Percentiles rank a stretch among this genome's conserved stretches.
Conservation (phyloP, 2,113 vertebrate genomes). For the Ptilonorhynchus violaceus region DNA sequence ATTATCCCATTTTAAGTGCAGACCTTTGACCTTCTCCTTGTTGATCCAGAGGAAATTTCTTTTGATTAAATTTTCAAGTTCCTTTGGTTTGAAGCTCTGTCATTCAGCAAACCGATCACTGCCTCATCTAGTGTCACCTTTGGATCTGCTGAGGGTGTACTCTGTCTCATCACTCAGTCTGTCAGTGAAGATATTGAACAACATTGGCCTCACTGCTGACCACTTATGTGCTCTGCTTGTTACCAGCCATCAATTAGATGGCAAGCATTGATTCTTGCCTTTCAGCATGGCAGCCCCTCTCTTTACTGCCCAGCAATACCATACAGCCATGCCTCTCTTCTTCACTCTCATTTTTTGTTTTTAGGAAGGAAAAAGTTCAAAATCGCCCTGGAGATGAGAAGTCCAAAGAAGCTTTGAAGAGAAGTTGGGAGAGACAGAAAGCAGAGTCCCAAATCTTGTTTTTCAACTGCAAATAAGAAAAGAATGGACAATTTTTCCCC, state of each 20-base stretch:
- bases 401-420: neutral
- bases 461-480: neutral
- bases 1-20: neutral
- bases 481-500: neutral
- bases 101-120: neutral
- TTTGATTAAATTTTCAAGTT: neutral
- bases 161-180: neutral
- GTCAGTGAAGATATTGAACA: neutral
- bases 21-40: neutral
- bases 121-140: neutral
- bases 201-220: neutral
- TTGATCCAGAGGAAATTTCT: neutral
- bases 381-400: neutral
- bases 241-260: neutral
- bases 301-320: neutral
- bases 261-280: neutral
- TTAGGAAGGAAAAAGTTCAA: neutral
- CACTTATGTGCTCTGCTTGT: neutral
- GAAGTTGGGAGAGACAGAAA: neutral
- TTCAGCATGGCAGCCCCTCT: neutral
- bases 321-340: neutral
- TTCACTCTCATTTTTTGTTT: neutral
- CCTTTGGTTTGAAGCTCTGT: neutral
- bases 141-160: neutral
- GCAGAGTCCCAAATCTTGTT: neutral